phyloP scores from a whole-genome alignment of 2,113 vertebrate genomes.

The Nicator chloris region DNA sequence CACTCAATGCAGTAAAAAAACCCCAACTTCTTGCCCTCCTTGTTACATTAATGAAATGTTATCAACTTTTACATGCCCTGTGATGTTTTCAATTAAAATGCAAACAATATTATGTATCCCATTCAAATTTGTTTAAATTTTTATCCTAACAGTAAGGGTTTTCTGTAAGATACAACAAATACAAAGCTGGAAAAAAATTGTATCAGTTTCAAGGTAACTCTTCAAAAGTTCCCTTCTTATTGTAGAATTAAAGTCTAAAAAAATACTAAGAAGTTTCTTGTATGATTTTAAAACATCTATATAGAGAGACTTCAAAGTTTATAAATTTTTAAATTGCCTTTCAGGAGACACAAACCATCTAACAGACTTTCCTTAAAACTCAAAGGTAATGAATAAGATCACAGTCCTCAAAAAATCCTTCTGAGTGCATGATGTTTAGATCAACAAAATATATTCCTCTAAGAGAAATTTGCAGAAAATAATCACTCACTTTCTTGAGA shows the following conservation, averaged over 20 bases:
- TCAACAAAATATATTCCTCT: background rate
- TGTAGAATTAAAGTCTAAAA: background rate
- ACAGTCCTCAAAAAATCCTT: background rate
- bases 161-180: background rate
- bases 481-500: background rate
- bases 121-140: background rate
- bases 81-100: background rate
- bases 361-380: background rate
- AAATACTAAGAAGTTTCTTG: background rate
- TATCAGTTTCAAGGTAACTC: background rate
- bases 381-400: background rate
- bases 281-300: background rate
- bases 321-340: background rate
- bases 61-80: background rate
- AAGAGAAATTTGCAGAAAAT: background rate
- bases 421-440: background rate
- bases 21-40: rapidly evolving
- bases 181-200: background rate
- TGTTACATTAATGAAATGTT: background rate
- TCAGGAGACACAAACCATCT: background rate
- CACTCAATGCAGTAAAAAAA: background rate
- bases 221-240: background rate
- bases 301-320: background rate
- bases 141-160: background rate
- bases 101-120: background rate